phyloP scores from a whole-genome alignment of 2,113 vertebrate species.

The Corythoichthys intestinalis region DNA sequence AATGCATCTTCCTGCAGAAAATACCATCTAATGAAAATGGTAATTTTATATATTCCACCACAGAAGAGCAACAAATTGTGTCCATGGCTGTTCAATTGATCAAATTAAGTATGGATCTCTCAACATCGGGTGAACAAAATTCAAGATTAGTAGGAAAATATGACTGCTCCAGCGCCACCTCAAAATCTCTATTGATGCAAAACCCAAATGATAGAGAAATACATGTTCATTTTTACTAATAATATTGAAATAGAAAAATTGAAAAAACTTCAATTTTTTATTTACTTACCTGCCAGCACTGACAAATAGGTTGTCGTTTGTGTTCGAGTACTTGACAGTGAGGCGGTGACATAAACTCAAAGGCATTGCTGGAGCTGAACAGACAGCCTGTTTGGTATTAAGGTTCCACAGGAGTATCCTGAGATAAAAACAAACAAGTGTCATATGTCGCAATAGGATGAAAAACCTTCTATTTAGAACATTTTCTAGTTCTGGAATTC shows the following conservation, averaged over 20 bases:
- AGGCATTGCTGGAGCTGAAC: constrained; percentile 76
- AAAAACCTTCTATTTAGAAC: not conserved
- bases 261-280: not conserved
- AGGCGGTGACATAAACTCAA: constrained; percentile 70
- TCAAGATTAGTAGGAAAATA: not conserved
- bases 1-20: no score
- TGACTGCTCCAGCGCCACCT: not conserved
- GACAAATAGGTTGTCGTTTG: constrained; percentile 77
- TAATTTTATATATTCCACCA: no score
- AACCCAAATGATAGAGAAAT: not conserved
- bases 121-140: no score
- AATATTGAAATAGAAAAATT: not conserved
- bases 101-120: no score
- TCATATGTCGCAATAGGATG: not conserved
- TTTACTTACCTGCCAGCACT: constrained; percentile 82
- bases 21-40: no score
- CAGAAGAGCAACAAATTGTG: no score
- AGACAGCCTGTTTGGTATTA: constrained; percentile 76
- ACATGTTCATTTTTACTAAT: no score
- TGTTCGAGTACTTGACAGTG: constrained; percentile 69
- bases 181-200: not conserved
- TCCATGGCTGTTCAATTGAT: no score
- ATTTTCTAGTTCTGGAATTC: not conserved
- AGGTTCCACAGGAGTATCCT: constrained; percentile 86
- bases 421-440: constrained; percentile 27